Evolutionary conservation across 2,888 invertebrate species (phyloP), one percentile per base, ranked within the genome.

Genomic region (Sinelater perroti): DNA sequence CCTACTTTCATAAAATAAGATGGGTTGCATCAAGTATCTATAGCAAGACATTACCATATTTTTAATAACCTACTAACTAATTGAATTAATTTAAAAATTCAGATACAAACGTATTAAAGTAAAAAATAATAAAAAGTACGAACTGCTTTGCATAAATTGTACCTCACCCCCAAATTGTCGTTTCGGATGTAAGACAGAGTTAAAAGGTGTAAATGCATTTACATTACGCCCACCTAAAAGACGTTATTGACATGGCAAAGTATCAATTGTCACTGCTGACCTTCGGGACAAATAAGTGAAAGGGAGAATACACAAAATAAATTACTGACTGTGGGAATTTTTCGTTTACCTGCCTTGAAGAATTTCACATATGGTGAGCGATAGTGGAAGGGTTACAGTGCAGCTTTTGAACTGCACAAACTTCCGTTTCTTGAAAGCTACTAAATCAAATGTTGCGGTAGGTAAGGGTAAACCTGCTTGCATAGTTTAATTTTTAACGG

Each of bases 321-420:
- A 40, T 7, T 40, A 20, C 24, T 28, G 17, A 28, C 26, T 17
- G 44, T 44, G 44, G 30, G 44, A 44, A 44, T 28, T 17, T 44
- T 16, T 28, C 3, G n/a, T 2, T 8, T n/a, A 2, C 3, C 13
- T 24, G 14, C 4, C 1, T 13, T 38, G 10, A 11, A 40, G 14
- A 40, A 24, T 26, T 14, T 24, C 24, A 24, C 40, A 40, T 40
- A 16, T 40, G 40, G 40, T 40, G 14, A 40, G 40, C 40, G 40
- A 40, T 21, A 40, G 40, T 24, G 16, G 24, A 38, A 40, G 40
- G 40, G 40, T 40, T 40, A 24, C n/a, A n/a, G n/a, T n/a, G n/a
- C n/a, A n/a, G n/a, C n/a, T n/a, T n/a, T n/a, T n/a, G n/a, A n/a
- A n/a, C n/a, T n/a, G n/a, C n/a, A n/a, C n/a, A n/a, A n/a, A n/a